Percentiles rank a stretch among this genome's conserved stretches.
phyloP scores from a whole-genome alignment of 2,888 invertebrate genomes.

The Cepaea hortensis region DNA sequence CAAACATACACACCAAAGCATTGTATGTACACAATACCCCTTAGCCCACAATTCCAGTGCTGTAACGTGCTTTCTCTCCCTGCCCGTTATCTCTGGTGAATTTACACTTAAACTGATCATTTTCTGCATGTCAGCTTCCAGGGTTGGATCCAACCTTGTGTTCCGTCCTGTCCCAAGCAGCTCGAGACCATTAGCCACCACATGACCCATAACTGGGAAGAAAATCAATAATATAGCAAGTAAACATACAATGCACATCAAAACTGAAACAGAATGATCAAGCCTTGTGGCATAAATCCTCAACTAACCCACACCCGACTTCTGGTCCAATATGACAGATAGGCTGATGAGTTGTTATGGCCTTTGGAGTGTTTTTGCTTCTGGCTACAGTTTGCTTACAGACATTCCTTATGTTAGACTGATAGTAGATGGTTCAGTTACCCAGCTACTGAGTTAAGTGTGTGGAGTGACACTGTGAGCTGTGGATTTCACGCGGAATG shows the following conservation, averaged over 20 bases:
- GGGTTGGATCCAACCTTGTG: constrained; percentile 67
- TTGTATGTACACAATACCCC: constrained; percentile 66
- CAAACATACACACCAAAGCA: neutral
- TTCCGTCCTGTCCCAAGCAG: constrained; percentile 76
- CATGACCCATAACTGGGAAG: constrained; percentile 77
- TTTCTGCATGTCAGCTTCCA: constrained; percentile 69
- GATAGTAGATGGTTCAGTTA: too few relatives aligned
- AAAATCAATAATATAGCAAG: neutral
- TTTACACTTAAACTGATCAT: constrained; percentile 60
- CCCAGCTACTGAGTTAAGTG: too few relatives aligned
- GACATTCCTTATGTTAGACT: too few relatives aligned
- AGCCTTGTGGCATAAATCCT: too few relatives aligned
- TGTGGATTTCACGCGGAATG: too few relatives aligned
- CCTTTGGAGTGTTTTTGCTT: too few relatives aligned
- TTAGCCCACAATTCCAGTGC: constrained; percentile 76
- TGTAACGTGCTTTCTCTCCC: constrained; percentile 76
- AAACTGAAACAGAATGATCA: neutral
- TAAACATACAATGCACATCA: too few relatives aligned
- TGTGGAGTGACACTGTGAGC: too few relatives aligned
- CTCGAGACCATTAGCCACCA: constrained; percentile 76
- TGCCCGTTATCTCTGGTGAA: constrained; percentile 55
- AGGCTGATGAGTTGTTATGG: too few relatives aligned
- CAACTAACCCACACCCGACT: too few relatives aligned
- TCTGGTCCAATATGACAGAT: too few relatives aligned
- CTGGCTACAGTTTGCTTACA: too few relatives aligned